Percentiles rank a stretch among this genome's conserved stretches.
These are phyloP conservation scores for Microtus oregoni DNA, from an alignment of 2,113 vertebrate species.

Conservation along the genomic window DNA sequence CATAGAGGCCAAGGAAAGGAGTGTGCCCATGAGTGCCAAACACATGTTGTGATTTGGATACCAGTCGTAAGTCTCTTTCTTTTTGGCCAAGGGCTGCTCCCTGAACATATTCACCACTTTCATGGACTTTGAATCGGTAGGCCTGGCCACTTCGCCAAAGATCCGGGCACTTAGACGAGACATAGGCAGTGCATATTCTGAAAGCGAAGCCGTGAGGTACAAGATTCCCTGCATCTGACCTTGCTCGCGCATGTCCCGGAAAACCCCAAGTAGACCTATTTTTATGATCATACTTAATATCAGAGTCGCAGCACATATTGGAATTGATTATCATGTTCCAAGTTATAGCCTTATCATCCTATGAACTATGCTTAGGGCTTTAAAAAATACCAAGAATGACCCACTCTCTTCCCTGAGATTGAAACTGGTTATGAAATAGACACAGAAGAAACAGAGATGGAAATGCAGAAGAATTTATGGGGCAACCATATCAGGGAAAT, in stretches of 20 bases:
- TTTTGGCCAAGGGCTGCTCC: too few relatives aligned
- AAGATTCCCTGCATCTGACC: too few relatives aligned
- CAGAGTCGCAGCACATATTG: neutral
- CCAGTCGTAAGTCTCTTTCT: too few relatives aligned
- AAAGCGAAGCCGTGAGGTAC: too few relatives aligned
- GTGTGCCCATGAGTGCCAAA: too few relatives aligned
- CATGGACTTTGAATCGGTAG: too few relatives aligned
- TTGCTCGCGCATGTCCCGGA: rapidly evolving
- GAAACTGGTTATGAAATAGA: neutral
- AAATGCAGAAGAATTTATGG: neutral
- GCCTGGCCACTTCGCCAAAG: too few relatives aligned
- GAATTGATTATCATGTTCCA: neutral
- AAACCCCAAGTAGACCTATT: neutral
- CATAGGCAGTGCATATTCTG: too few relatives aligned
- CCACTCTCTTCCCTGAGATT: neutral
- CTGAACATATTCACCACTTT: too few relatives aligned
- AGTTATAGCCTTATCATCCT: neutral
- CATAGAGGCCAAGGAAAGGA: too few relatives aligned
- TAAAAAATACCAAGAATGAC: neutral
- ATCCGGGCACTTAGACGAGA: too few relatives aligned
- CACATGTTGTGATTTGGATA: too few relatives aligned
- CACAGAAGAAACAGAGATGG: neutral
- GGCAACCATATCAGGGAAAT: neutral
- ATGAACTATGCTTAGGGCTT: neutral
- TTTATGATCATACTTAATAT: neutral